phyloP scores from a whole-genome alignment of 2,797 vertebrate species.

The Pangasius sanitwongsei region DNA sequence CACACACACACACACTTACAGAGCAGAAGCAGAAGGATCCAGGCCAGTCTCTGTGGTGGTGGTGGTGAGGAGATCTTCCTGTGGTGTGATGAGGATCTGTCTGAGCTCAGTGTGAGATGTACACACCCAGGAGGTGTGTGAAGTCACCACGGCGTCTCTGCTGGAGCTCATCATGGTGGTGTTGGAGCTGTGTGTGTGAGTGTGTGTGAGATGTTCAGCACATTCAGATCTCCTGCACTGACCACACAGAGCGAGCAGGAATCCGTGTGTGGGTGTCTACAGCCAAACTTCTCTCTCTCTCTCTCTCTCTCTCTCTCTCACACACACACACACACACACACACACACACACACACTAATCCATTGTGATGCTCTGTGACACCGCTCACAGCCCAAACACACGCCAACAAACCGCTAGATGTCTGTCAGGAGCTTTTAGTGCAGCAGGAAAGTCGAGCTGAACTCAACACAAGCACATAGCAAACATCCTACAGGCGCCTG shows the following conservation, averaged over 20 bases:
- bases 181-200: background rate
- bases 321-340: background rate
- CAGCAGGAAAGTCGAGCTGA: background rate
- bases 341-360: slow-evolving; percentile 4
- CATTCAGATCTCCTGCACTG: background rate
- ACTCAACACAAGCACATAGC: background rate
- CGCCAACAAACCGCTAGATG: background rate
- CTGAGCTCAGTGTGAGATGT: slow-evolving; percentile 4
- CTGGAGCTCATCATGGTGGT: slow-evolving; percentile 9
- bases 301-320: background rate
- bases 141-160: background rate
- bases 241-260: background rate
- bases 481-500: background rate
- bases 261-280: background rate
- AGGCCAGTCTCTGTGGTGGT: background rate
- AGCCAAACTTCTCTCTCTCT: background rate
- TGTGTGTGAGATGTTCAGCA: background rate
- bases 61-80: background rate
- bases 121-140: slow-evolving; percentile 19
- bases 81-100: background rate
- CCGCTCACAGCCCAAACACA: background rate
- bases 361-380: background rate
- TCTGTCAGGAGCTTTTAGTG: background rate
- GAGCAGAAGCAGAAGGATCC: background rate
- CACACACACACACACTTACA: slow-evolving; percentile 17